Evolutionary conservation across 2,888 invertebrate species (phyloP).

Genomic region (Euclidia mi): DNA sequence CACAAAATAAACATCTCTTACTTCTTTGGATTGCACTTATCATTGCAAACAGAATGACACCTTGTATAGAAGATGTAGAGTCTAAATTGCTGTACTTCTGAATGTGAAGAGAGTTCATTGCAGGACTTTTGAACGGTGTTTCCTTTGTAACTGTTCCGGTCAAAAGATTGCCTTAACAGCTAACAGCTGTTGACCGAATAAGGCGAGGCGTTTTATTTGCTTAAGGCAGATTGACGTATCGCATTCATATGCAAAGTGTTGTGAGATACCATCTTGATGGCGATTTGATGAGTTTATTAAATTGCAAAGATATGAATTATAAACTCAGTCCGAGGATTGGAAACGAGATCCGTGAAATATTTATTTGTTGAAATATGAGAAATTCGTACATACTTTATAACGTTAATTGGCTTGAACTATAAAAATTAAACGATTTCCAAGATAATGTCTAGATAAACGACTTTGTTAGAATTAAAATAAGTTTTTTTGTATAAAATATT

Average conservation of each 20-base stretch:
- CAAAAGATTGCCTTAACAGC: slow-evolving; percentile 66
- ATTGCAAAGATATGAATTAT: slow-evolving; percentile 60
- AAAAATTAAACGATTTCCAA: slow-evolving; percentile 15
- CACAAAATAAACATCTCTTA: slow-evolving; percentile 86
- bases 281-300: slow-evolving; percentile 77
- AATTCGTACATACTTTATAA: slow-evolving; percentile 40
- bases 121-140: slow-evolving; percentile 44
- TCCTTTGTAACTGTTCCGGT: slow-evolving; percentile 59
- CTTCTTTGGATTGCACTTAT: slow-evolving; percentile 55
- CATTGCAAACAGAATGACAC: slow-evolving; percentile 37
- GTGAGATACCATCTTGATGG: slow-evolving; percentile 66
- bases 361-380: slow-evolving; percentile 38
- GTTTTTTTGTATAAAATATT: slow-evolving; percentile 2
- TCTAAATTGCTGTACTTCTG: slow-evolving; percentile 23
- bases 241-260: slow-evolving; percentile 71
- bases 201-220: slow-evolving; percentile 72
- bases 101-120: slow-evolving; percentile 16
- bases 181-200: slow-evolving; percentile 68
- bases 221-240: slow-evolving; percentile 69
- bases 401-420: slow-evolving; percentile 48
- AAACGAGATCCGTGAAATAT: slow-evolving; percentile 43
- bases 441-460: slow-evolving; percentile 10
- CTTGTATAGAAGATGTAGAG: slow-evolving; percentile 43
- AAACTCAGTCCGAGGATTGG: slow-evolving; percentile 35
- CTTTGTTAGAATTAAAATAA: slow-evolving; percentile 6